A percentile compares a stretch with the other conserved stretches of the same genome.
phyloP scores from a whole-genome alignment of 2,888 invertebrate genomes.

The Polylopha cassiicola region DNA sequence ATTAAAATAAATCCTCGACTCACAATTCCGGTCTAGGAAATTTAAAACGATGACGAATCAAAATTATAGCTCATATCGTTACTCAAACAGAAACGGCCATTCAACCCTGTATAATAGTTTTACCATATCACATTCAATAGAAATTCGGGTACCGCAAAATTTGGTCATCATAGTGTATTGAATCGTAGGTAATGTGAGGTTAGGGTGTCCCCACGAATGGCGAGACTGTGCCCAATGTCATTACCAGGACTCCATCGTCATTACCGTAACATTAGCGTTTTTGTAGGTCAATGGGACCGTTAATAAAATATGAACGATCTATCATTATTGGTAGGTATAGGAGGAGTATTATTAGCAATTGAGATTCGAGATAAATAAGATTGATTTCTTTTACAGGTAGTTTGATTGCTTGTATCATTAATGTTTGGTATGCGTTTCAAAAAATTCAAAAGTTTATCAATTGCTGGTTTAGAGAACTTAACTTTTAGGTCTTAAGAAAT shows the following conservation, averaged over 20 bases:
- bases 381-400: too few species aligned
- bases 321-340: too few species aligned
- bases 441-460: too few species aligned
- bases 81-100: slow-evolving; percentile 52
- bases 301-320: slow-evolving; percentile 7
- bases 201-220: slow-evolving; percentile 28
- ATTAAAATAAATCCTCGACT: slow-evolving; percentile 12
- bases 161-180: slow-evolving; percentile 59
- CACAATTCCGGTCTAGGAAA: slow-evolving; percentile 29
- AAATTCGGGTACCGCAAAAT: slow-evolving; percentile 66
- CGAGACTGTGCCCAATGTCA: slow-evolving; percentile 25
- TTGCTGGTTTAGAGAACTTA: too few species aligned
- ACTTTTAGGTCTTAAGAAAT: too few species aligned
- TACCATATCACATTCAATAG: slow-evolving; percentile 52
- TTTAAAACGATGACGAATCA: slow-evolving; percentile 43
- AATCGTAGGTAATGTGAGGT: slow-evolving; percentile 52
- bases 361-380: too few species aligned
- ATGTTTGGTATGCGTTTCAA: too few species aligned
- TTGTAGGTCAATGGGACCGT: slow-evolving; percentile 23
- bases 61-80: slow-evolving; percentile 39
- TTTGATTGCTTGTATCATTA: too few species aligned
- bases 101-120: slow-evolving; percentile 37
- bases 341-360: too few species aligned
- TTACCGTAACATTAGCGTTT: slow-evolving; percentile 33
- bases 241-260: slow-evolving; percentile 27